Percentiles rank a stretch among this genome's conserved stretches.
Conservation (phyloP, 2,888 invertebrate genomes). For the Microchrysa polita region DNA sequence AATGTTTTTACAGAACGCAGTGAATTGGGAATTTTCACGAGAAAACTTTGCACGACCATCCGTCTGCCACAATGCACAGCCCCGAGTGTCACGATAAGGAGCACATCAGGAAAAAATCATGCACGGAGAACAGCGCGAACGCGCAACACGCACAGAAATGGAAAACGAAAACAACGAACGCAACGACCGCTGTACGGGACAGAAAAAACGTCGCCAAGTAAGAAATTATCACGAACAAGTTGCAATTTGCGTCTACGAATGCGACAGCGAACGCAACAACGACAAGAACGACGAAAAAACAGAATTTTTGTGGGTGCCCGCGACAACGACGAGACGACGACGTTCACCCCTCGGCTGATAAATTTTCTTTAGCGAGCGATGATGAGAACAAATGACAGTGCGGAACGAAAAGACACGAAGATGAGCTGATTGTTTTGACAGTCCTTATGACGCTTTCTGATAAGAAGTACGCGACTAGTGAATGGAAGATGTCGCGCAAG, state of each 20-base stretch:
- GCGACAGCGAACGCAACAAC: conserved; percentile 20
- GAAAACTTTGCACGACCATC: no score
- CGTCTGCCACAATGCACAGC: neutral
- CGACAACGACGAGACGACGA: no score
- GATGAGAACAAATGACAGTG: no score
- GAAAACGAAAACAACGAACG: neutral
- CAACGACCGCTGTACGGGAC: no score
- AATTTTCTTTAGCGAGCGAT: neutral
- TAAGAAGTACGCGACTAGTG: conserved; percentile 15
- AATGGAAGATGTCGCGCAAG: neutral
- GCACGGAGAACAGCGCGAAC: conserved; percentile 12
- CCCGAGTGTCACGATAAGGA: conserved; percentile 12
- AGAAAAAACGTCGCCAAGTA: conserved; percentile 33
- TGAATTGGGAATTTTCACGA: conserved; percentile 31
- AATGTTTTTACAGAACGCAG: no score
- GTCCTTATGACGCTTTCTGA: conserved; percentile 14
- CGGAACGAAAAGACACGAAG: no score
- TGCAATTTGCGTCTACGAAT: conserved; percentile 7
- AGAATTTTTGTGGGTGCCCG: neutral
- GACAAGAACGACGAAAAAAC: conserved; percentile 13
- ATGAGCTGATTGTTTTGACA: conserved; percentile 30
- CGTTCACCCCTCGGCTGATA: conserved; percentile 36
- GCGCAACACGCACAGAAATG: no score
- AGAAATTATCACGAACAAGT: conserved; percentile 21
- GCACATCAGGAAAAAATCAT: neutral